phyloP scores from a whole-genome alignment of 2,797 vertebrate genomes.

The Novumbra hubbsi region DNA sequence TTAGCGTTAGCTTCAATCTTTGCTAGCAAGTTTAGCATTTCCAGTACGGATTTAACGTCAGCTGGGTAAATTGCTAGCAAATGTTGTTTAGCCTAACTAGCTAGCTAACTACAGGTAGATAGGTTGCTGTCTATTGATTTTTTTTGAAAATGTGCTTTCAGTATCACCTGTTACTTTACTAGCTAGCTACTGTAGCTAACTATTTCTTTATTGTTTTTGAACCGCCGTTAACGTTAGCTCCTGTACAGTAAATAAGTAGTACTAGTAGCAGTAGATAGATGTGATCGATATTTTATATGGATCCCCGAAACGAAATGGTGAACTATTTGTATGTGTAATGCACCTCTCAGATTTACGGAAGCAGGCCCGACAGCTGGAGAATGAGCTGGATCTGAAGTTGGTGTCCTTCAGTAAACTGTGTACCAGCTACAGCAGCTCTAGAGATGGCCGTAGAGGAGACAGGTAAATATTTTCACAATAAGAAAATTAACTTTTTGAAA shows the following conservation, averaged over 20 bases:
- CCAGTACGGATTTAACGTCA: background rate
- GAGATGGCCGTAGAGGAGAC: conserved; percentile 89
- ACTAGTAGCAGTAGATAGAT: too few relatives aligned
- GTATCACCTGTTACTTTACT: background rate
- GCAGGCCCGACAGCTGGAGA: conserved; percentile 95
- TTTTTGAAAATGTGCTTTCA: background rate
- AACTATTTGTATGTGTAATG: background rate
- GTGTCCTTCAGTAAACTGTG: conserved; percentile 99
- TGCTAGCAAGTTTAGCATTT: background rate
- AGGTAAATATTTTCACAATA: conserved; percentile 69
- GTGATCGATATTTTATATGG: background rate
- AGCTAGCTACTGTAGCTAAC: background rate
- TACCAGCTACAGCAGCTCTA: conserved; percentile 87
- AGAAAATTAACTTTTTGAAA: too few relatives aligned
- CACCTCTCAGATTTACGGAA: conserved; percentile 86
- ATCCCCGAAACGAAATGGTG: too few relatives aligned
- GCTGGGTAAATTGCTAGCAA: background rate
- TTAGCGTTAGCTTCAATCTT: background rate
- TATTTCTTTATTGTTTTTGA: background rate
- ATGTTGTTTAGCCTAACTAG: background rate
- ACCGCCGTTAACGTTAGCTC: background rate
- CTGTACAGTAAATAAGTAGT: too few relatives aligned
- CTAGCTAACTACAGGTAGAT: background rate
- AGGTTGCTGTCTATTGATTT: background rate
- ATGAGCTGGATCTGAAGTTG: conserved; percentile 95